Conservation (phyloP, 2,888 invertebrate genomes). For the Linyphia triangularis region DNA sequence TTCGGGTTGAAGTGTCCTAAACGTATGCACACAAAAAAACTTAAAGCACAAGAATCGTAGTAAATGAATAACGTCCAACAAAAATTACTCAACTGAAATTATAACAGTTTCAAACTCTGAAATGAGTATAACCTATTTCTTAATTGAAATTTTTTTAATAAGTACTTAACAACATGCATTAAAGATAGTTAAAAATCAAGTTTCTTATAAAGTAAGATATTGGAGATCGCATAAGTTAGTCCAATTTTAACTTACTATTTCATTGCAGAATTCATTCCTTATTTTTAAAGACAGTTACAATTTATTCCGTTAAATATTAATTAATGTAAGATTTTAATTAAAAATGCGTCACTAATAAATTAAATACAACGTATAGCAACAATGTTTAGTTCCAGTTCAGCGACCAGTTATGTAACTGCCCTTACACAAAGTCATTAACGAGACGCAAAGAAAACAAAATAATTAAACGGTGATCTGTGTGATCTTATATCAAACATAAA, state of each 20-base stretch:
- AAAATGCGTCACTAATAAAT: not conserved
- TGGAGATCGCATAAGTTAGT: too few species aligned
- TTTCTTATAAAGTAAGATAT: too few species aligned
- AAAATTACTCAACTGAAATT: not conserved
- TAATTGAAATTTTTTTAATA: not conserved
- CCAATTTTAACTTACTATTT: not conserved
- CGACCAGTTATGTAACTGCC: slow-evolving; percentile 9
- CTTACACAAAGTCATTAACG: slow-evolving; percentile 27
- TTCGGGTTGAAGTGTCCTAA: slow-evolving; percentile 49
- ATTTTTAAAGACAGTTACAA: not conserved
- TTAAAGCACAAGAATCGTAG: not conserved
- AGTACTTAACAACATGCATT: too few species aligned
- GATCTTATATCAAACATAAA: too few species aligned
- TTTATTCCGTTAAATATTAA: not conserved
- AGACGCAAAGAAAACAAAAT: not conserved
- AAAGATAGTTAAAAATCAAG: too few species aligned
- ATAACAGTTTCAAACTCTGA: not conserved
- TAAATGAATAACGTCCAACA: not conserved
- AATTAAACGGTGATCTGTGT: not conserved
- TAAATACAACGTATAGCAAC: not conserved
- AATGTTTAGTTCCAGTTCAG: not conserved
- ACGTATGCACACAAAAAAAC: not conserved
- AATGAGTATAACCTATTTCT: not conserved
- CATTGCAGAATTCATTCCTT: not conserved
- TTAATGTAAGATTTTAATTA: not conserved